Conservation (phyloP, 2,888 invertebrate species). For the Diaprepes abbreviatus region DNA sequence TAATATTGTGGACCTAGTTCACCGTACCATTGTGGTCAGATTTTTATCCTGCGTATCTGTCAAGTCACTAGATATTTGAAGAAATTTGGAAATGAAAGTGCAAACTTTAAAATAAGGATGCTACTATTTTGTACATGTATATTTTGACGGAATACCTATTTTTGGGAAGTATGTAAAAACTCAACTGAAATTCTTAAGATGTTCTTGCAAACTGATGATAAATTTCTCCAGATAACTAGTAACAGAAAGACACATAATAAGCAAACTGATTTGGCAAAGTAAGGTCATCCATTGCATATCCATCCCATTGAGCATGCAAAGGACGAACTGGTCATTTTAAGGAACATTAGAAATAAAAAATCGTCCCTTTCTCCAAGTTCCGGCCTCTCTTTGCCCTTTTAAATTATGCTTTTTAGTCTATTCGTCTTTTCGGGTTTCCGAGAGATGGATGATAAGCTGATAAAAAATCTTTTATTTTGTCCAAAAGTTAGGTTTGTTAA, state of each 20-base stretch:
- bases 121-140: no score
- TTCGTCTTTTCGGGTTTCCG: constrained; percentile 21
- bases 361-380: constrained; percentile 1
- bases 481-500: constrained; percentile 31
- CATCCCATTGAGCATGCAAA: constrained; percentile 13
- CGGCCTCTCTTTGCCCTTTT: constrained; percentile 23
- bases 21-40: no score
- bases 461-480: constrained; percentile 33
- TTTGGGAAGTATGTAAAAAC: no score
- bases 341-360: constrained; percentile 26
- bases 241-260: neutral
- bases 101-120: no score
- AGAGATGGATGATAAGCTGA: constrained; percentile 22
- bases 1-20: no score
- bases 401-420: constrained; percentile 21
- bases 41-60: no score
- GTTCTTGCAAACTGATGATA: no score
- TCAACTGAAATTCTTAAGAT: no score
- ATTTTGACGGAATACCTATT: no score
- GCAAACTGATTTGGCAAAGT: constrained; percentile 5
- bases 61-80: no score
- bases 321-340: constrained; percentile 6
- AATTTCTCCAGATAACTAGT: no score
- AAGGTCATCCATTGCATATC: neutral
- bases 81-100: no score